Conservation (phyloP, 2,888 invertebrate genomes). For the Cordilura impudica region DNA sequence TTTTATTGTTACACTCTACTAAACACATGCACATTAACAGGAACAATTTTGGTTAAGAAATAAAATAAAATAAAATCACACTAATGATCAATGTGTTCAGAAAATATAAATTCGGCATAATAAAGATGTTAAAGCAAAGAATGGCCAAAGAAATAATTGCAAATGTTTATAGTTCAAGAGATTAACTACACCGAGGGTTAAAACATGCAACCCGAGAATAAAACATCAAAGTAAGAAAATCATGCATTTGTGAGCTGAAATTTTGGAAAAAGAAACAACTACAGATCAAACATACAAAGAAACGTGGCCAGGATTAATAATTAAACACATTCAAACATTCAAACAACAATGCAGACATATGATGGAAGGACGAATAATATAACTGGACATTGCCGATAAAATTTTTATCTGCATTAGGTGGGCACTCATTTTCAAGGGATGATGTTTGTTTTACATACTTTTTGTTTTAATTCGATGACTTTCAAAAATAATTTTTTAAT, state of each 20-base stretch:
- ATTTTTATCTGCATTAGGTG: no score
- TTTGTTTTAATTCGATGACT: no score
- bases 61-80: conserved; percentile 5
- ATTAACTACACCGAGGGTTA: conserved; percentile 28
- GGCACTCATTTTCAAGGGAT: no score
- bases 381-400: not conserved
- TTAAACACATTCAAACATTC: conserved; percentile 17
- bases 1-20: not conserved
- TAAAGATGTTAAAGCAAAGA: not conserved
- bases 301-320: conserved; percentile 48
- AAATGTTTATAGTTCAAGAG: conserved; percentile 32
- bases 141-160: conserved; percentile 15
- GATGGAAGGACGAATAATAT: not conserved
- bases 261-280: not conserved
- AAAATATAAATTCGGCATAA: conserved; percentile 2
- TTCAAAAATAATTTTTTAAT: no score
- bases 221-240: conserved; percentile 23
- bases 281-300: conserved; percentile 13
- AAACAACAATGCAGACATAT: not conserved
- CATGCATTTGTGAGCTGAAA: not conserved
- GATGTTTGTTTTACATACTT: no score
- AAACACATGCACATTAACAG: conserved; percentile 4
- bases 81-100: conserved; percentile 7
- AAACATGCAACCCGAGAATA: not conserved
- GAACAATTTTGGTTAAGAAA: not conserved